Percentiles rank a stretch among this genome's conserved stretches.
These are phyloP conservation scores for Acanthornis magna DNA, from an alignment of 2,797 vertebrate genomes.

Conservation along the genomic window DNA sequence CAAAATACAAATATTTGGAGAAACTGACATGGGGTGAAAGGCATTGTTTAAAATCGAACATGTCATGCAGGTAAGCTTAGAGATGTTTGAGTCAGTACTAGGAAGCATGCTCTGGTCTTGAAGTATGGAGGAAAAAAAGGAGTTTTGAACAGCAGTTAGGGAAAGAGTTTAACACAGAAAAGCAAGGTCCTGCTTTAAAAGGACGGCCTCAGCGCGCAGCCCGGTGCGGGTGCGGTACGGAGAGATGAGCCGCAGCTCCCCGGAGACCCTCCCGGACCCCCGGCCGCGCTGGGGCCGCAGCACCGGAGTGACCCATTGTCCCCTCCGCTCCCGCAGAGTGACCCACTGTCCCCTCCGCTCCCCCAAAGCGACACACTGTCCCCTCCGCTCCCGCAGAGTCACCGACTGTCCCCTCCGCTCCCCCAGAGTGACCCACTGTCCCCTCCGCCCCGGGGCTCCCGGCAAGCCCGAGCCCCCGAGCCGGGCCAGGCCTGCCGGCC, in stretches of 20 bases:
- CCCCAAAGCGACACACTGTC: too few species aligned
- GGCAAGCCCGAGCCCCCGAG: not conserved
- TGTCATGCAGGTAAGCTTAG: not conserved
- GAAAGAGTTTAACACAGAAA: not conserved
- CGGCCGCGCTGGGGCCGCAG: not conserved
- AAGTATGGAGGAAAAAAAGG: not conserved
- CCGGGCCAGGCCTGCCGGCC: too few species aligned
- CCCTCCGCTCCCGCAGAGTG: not conserved
- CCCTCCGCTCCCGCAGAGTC: not conserved
- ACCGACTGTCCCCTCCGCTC: too few species aligned
- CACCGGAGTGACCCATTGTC: not conserved
- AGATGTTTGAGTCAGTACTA: not conserved
- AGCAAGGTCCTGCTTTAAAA: not conserved
- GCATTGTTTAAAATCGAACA: not conserved
- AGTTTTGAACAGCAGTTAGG: accelerated
- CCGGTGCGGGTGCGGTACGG: accelerated
- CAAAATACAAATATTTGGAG: not conserved
- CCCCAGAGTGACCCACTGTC: too few species aligned
- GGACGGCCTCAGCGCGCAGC: not conserved
- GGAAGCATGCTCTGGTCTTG: accelerated
- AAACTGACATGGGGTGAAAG: accelerated
- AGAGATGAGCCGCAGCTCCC: not conserved
- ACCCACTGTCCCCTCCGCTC: too few species aligned
- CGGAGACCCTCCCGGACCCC: not conserved
- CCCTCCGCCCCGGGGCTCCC: too few species aligned